These are phyloP conservation scores for Chalcis sispes DNA, from an alignment of 2,888 invertebrate genomes.

Conservation along the genomic window DNA sequence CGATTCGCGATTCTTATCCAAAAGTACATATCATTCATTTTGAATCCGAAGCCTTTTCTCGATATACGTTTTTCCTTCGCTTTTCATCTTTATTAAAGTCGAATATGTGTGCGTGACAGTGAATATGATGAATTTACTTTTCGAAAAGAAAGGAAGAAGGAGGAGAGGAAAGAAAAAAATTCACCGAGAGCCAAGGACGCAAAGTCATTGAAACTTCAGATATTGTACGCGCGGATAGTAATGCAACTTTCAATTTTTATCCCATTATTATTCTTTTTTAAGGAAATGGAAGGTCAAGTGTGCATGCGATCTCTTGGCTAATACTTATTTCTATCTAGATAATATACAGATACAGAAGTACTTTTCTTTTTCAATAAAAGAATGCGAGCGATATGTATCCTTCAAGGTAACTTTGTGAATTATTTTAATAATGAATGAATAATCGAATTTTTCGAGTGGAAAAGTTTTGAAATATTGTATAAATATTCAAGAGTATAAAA, in stretches of 20 bases:
- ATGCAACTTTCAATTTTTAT: constrained; percentile 14
- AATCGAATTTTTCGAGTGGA: too few relatives aligned
- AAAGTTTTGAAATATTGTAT: too few relatives aligned
- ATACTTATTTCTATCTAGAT: constrained; percentile 16
- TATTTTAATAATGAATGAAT: too few relatives aligned
- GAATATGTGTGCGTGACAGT: not conserved
- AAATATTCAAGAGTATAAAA: too few relatives aligned
- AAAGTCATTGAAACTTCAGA: constrained; percentile 15
- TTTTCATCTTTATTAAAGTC: constrained; percentile 2
- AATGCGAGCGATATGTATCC: too few relatives aligned
- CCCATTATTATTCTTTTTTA: constrained; percentile 26
- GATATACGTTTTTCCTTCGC: not conserved
- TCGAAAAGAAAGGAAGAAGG: not conserved
- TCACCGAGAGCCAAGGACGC: constrained; percentile 3
- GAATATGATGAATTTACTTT: constrained; percentile 30
- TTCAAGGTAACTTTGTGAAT: too few relatives aligned
- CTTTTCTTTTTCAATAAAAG: too few relatives aligned
- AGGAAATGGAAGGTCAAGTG: constrained; percentile 39
- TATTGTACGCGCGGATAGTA: not conserved
- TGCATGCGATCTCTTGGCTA: constrained; percentile 8
- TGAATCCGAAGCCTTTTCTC: not conserved
- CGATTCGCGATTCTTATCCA: too few relatives aligned
- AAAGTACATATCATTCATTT: not conserved
- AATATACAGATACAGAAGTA: too few relatives aligned
- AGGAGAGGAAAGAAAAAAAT: not conserved